phyloP scores from a whole-genome alignment of 2,113 vertebrate genomes.

The Nannobrachium achirus region DNA sequence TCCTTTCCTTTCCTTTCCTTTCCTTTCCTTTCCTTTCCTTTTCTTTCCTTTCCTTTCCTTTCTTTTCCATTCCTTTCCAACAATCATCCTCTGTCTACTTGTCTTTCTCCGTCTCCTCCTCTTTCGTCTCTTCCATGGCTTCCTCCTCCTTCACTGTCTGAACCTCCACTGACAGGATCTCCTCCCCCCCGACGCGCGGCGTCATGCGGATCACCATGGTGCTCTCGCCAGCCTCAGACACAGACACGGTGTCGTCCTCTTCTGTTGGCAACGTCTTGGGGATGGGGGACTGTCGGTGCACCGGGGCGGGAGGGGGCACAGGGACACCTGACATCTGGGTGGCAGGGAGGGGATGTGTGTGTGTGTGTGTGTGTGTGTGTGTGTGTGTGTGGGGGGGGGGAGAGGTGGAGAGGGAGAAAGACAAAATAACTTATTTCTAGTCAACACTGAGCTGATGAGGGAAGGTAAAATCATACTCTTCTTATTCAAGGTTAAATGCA shows the following conservation, averaged over 20 bases:
- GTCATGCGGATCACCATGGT: constrained; percentile 78
- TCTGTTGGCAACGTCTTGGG: constrained; percentile 10
- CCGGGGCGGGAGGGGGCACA: constrained; percentile 66
- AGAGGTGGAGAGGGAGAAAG: too few relatives aligned
- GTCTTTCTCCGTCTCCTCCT: constrained; percentile 2
- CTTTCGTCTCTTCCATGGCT: constrained; percentile 8
- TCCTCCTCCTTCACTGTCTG: not conserved
- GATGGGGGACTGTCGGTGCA: constrained; percentile 64
- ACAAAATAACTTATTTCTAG: too few relatives aligned
- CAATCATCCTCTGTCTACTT: not conserved
- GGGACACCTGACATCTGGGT: constrained; percentile 41
- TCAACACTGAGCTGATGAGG: too few relatives aligned
- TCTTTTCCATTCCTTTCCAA: constrained; percentile 24
- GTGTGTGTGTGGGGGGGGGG: too few relatives aligned
- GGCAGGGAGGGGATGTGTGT: not conserved
- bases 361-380: not conserved
- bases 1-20: not conserved
- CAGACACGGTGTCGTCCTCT: constrained; percentile 44
- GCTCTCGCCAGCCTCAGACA: constrained; percentile 74
- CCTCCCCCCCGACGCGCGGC: not conserved
- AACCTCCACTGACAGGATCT: too few relatives aligned
- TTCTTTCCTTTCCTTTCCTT: not conserved
- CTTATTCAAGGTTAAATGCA: too few relatives aligned
- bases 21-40: not conserved
- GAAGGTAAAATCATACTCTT: too few relatives aligned